phyloP scores from a whole-genome alignment of 2,797 vertebrate genomes.

The Poeciliopsis turneri region DNA sequence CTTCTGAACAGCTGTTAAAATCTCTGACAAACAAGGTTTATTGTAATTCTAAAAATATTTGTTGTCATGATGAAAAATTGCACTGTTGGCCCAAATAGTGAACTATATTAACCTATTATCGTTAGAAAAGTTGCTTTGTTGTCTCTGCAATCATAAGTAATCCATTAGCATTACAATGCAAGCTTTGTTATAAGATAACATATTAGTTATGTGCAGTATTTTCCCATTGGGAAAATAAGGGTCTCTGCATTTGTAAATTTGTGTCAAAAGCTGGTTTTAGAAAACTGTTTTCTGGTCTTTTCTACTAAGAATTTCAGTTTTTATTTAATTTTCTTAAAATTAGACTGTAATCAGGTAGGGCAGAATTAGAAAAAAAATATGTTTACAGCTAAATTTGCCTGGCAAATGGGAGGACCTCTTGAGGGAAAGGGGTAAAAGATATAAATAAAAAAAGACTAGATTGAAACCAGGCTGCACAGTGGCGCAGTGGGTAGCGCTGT shows the following conservation, averaged over 20 bases:
- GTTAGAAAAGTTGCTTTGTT: not conserved
- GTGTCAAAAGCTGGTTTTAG: not conserved
- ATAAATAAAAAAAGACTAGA: not conserved
- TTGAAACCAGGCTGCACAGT: no score
- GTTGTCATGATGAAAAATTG: not conserved
- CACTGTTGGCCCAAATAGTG: not conserved
- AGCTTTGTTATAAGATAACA: not conserved
- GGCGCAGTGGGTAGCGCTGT: no score
- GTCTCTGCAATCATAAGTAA: not conserved
- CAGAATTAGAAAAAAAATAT: not conserved
- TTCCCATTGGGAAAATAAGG: not conserved
- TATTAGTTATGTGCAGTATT: no score
- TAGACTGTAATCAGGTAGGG: not conserved
- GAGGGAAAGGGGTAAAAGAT: not conserved
- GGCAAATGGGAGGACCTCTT: not conserved
- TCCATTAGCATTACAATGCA: not conserved
- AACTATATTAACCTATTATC: not conserved
- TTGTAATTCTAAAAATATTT: not conserved
- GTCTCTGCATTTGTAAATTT: not conserved
- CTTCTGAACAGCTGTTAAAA: not conserved
- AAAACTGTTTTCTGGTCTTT: not conserved
- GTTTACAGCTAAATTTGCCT: not conserved
- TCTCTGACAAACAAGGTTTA: not conserved
- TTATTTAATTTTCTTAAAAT: not conserved
- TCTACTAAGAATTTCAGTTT: not conserved